These are phyloP conservation scores for Chinchilla lanigera DNA, from an alignment of 2,113 vertebrate species.

Conservation along the genomic window DNA sequence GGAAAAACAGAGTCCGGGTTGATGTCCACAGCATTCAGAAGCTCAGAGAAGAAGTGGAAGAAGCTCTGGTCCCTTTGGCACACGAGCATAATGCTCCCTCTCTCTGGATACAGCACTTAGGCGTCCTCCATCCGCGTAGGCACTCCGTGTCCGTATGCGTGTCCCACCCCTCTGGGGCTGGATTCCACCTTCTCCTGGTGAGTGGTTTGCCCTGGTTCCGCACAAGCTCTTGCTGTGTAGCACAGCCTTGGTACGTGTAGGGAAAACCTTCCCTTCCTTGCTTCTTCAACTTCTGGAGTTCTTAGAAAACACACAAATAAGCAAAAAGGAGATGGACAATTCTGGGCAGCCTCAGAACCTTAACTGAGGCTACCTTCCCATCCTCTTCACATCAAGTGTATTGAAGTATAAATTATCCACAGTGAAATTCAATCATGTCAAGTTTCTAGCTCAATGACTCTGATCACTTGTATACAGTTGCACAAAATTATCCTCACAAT, in stretches of 20 bases:
- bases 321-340: not conserved
- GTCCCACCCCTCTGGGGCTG: not conserved
- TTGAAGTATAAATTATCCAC: not conserved
- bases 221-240: not conserved
- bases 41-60: not conserved
- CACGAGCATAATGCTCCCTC: not conserved
- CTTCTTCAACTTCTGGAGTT: not conserved
- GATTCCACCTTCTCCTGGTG: not conserved
- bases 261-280: not conserved
- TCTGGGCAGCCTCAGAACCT: not conserved
- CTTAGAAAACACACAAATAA: conserved; percentile 22
- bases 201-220: not conserved
- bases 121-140: not conserved
- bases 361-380: not conserved
- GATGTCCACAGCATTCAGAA: not conserved
- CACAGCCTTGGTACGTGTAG: not conserved
- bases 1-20: not conserved
- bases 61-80: not conserved
- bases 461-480: not conserved
- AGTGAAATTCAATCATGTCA: not conserved
- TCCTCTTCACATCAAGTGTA: not conserved
- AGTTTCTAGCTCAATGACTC: not conserved
- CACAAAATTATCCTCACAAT: not conserved
- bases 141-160: no score
- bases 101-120: not conserved